phyloP scores from a whole-genome alignment of 2,888 invertebrate genomes.

The Ischnus inquisitorius region DNA sequence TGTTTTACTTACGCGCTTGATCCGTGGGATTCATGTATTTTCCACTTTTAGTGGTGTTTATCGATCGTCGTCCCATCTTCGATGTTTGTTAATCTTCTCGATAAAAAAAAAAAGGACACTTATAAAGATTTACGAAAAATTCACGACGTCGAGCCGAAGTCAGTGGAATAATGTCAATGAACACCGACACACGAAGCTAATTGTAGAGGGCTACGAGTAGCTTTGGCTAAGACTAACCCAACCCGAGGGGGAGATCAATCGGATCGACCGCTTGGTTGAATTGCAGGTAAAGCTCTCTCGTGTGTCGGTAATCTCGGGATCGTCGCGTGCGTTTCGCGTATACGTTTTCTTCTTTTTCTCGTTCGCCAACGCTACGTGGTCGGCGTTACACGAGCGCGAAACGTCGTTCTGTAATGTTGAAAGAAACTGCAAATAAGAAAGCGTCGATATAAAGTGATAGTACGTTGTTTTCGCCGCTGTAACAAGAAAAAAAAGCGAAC shows the following conservation, averaged over 20 bases:
- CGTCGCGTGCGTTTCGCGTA: too few species aligned
- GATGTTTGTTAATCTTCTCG: background rate
- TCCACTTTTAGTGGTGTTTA: constrained; percentile 99
- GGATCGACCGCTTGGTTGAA: too few species aligned
- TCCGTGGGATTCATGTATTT: constrained; percentile 99
- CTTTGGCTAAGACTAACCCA: too few species aligned
- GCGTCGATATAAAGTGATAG: constrained; percentile 53
- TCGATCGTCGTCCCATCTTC: constrained; percentile 97
- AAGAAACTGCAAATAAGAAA: constrained; percentile 54
- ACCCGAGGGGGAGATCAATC: too few species aligned
- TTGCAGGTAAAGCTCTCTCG: too few species aligned
- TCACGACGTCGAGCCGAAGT: background rate
- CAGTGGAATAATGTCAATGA: too few species aligned
- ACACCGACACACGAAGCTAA: too few species aligned
- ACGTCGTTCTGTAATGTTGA: background rate
- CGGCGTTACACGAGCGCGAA: too few species aligned
- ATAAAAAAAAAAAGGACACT: constrained; percentile 8
- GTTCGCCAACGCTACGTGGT: too few species aligned
- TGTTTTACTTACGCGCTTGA: constrained; percentile 96
- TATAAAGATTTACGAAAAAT: background rate
- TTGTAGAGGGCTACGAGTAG: too few species aligned
- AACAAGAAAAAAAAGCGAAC: background rate
- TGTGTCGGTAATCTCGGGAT: too few species aligned
- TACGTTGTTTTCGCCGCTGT: background rate
- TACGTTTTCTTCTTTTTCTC: too few species aligned